phyloP scores from a whole-genome alignment of 2,113 vertebrate species.

The Lagopus muta region DNA sequence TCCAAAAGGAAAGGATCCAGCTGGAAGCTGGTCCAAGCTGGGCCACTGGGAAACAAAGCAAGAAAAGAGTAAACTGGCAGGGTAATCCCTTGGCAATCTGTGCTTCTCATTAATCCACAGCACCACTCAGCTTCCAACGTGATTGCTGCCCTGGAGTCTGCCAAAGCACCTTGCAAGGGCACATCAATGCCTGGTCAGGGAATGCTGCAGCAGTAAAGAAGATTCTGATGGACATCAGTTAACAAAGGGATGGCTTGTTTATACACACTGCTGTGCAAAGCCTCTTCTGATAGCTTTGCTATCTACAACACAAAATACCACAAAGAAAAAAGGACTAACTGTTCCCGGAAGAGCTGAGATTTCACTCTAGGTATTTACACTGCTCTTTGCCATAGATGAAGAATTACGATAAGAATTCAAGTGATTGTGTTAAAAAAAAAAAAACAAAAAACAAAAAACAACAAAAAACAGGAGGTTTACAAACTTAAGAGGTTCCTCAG shows the following conservation, averaged over 20 bases:
- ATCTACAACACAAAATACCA: background rate
- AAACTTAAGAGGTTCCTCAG: background rate
- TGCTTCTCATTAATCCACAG: slow-evolving; percentile 14
- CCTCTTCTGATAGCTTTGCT: background rate
- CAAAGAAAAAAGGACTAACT: background rate
- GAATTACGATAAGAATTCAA: slow-evolving; percentile 35
- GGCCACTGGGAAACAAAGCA: slow-evolving; percentile 28
- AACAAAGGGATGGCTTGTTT: background rate
- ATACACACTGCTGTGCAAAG: background rate
- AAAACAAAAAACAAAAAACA: too few relatives aligned
- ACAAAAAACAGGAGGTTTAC: background rate
- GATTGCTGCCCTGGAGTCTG: background rate
- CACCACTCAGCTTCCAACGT: slow-evolving; percentile 1
- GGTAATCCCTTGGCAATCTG: background rate
- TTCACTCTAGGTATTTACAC: slow-evolving; percentile 33
- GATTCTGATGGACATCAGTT: background rate
- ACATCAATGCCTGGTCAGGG: background rate
- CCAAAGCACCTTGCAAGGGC: background rate
- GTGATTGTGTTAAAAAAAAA: background rate
- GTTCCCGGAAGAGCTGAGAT: slow-evolving; percentile 32
- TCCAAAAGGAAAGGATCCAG: slow-evolving; percentile 39
- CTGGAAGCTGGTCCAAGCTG: slow-evolving; percentile 28
- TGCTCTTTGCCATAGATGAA: slow-evolving; percentile 27
- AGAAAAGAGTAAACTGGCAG: slow-evolving; percentile 19
- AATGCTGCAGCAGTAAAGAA: background rate